Percentiles rank a stretch among this genome's conserved stretches.
Evolutionary conservation across 2,888 invertebrate species (phyloP).

Genomic region (Phoenoteleia sp.): DNA sequence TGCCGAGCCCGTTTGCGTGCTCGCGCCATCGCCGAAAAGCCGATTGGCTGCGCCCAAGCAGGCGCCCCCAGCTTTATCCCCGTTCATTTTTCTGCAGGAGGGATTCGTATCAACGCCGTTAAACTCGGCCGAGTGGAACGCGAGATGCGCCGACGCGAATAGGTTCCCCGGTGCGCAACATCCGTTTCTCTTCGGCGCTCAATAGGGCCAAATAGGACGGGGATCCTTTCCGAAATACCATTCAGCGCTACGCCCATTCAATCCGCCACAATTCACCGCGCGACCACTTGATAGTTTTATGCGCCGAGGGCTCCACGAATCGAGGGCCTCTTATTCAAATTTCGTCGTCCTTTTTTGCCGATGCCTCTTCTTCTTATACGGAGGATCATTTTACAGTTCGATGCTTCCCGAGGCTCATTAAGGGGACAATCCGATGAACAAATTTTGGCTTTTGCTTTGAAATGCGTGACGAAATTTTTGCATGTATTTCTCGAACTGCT

Average conservation of each 20-base stretch:
- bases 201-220: conserved; percentile 40
- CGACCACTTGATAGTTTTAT: conserved; percentile 16
- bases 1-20: conserved; percentile 42
- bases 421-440: conserved; percentile 12
- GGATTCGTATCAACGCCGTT: conserved; percentile 48
- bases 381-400: conserved; percentile 37
- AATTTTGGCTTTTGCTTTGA: conserved; percentile 22
- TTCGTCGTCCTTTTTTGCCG: background rate
- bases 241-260: conserved; percentile 46
- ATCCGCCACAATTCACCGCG: conserved; percentile 27
- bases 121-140: conserved; percentile 45
- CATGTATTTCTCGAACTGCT: background rate
- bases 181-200: conserved; percentile 47
- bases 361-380: background rate
- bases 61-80: conserved; percentile 43
- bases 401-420: conserved; percentile 14
- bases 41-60: conserved; percentile 28
- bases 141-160: conserved; percentile 35
- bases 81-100: conserved; percentile 34
- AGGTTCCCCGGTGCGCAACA: conserved; percentile 54
- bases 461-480: conserved; percentile 23
- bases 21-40: conserved; percentile 36
- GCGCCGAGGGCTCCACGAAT: conserved; percentile 5
- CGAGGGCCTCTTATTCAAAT: conserved; percentile 16
- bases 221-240: conserved; percentile 40